Evolutionary conservation across 2,888 invertebrate genomes (phyloP), one percentile per base, ranked within the genome.

Genomic region (Orgyia antiqua): DNA sequence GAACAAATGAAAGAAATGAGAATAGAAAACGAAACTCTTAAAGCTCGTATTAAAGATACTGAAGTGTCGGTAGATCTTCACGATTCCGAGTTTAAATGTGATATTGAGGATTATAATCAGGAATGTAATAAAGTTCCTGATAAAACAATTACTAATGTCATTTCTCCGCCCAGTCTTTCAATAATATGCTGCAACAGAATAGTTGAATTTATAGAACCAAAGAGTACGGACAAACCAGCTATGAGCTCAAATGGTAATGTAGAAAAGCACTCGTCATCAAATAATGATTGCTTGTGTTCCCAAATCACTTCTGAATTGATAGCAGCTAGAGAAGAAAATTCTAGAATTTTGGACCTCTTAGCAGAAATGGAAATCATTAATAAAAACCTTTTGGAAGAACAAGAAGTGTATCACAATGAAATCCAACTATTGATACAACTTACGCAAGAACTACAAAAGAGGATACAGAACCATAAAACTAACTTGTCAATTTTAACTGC

Each of bases 401-500:
- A 64, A 41, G 64, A 68, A 33, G 59, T 67, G 39, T 49, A 67
- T 13, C 64, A 64, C 13, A 47, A 51, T 18, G 84, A 84, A 64
- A 51, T 84, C 27, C 45, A 59, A 26, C 55, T 63, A 24, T 65
- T 86, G 17, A 21, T 76, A 28, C 68, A 70, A 51, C 64, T 68
- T 30, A 59, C 70, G 1, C 47, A 57, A 21, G 78, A 82, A 31
- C 59, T 86, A 34, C 73, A 82, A 47, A 86, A 78, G 43, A 82
- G 67, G 67, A 58, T 83, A 33, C 30, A 56, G 1, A 78, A 67
- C 41, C 86, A 86, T 45, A 74, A 63, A 61, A 82, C 82, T 1
- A 75, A 74, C 49, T 42, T 86, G 3, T 77, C 76, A 2, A 84
- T 80, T 15, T 58, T 84, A 41, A 79, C 79, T 17, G 83, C 86